phyloP scores from a whole-genome alignment of 2,113 vertebrate genomes.

The Emydura subglobosa region DNA sequence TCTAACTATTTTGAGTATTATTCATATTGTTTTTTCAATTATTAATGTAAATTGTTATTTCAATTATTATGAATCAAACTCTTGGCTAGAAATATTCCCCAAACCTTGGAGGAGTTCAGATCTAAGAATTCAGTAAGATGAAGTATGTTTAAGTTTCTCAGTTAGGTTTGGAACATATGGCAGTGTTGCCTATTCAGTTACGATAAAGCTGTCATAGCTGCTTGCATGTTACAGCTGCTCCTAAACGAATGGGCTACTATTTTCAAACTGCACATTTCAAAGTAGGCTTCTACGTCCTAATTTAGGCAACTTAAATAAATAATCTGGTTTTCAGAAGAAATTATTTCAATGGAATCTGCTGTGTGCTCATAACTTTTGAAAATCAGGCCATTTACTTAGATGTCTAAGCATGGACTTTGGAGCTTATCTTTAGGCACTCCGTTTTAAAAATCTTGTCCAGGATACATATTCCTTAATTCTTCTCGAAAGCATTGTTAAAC shows the following conservation, averaged over 20 bases:
- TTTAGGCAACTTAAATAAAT: not conserved
- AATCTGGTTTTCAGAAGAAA: not conserved
- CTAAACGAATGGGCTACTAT: not conserved
- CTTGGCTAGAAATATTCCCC: slow-evolving; percentile 34
- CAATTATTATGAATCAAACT: not conserved
- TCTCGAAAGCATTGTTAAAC: not conserved
- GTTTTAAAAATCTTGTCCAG: not conserved
- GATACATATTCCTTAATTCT: not conserved
- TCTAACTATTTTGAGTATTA: slow-evolving; percentile 67
- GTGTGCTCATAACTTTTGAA: not conserved
- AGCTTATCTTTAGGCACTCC: not conserved
- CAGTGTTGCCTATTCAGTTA: not conserved
- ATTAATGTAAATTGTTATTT: slow-evolving; percentile 14
- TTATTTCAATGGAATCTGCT: not conserved
- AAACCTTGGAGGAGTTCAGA: slow-evolving; percentile 39
- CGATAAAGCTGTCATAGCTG: not conserved
- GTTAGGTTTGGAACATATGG: not conserved
- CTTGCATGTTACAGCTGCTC: not conserved
- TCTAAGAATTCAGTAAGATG: slow-evolving; percentile 23
- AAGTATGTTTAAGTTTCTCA: not conserved
- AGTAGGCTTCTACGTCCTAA: not conserved
- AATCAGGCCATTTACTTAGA: not conserved
- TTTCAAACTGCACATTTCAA: not conserved
- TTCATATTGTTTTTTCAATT: slow-evolving; percentile 28
- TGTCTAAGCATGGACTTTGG: not conserved